phyloP scores from a whole-genome alignment of 2,113 vertebrate genomes.

The Urocynchramus pylzowi region DNA sequence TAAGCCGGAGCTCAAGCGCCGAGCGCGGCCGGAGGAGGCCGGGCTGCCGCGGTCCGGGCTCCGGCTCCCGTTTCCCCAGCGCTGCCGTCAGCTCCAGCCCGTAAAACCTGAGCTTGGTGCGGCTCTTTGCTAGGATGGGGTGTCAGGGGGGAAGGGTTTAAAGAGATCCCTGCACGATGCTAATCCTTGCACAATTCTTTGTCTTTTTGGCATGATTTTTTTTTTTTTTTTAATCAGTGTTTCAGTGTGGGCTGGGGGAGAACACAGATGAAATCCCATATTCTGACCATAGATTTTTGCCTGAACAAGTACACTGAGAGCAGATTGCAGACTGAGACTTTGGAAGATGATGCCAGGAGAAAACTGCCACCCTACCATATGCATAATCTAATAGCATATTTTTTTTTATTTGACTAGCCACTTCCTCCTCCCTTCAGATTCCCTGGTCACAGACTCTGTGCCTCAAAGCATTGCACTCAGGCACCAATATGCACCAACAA shows the following conservation, averaged over 20 bases:
- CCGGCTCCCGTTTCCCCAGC: not conserved
- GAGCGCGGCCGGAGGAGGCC: not conserved
- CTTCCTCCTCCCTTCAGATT: not conserved
- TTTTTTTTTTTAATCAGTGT: not conserved
- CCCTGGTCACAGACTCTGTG: not conserved
- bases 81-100: not conserved
- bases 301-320: not conserved
- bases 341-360: not conserved
- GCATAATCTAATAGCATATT: not conserved
- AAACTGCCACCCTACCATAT: not conserved
- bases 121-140: not conserved
- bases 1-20: not conserved
- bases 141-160: not conserved
- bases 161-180: not conserved
- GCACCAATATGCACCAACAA: not conserved
- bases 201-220: not conserved
- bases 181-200: not conserved
- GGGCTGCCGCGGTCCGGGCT: not conserved
- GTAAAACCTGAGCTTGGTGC: not conserved
- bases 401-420: not conserved
- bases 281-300: not conserved
- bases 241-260: not conserved
- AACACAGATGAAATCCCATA: not conserved
- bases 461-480: not conserved
- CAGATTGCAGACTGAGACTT: not conserved